phyloP scores from a whole-genome alignment of 2,797 vertebrate genomes.

The Yasuhikotakia modesta region DNA sequence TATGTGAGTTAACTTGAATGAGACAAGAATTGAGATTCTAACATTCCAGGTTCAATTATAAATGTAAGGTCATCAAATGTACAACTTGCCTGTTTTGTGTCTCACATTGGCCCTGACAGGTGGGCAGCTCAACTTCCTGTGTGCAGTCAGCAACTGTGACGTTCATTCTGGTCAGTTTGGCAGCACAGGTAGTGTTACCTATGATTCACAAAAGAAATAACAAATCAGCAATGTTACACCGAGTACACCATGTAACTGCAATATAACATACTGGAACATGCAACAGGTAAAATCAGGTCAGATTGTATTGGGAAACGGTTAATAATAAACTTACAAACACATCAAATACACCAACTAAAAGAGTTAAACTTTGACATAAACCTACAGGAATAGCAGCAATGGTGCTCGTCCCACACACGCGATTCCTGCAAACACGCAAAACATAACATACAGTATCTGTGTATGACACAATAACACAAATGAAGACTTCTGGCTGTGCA shows the following conservation, averaged over 20 bases:
- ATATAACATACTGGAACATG: neutral
- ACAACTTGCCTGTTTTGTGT: slow-evolving; percentile 64
- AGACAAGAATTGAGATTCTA: neutral
- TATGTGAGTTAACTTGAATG: too few relatives aligned
- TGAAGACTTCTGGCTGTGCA: neutral
- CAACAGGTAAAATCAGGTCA: neutral
- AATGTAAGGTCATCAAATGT: neutral
- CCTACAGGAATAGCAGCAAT: slow-evolving; percentile 61
- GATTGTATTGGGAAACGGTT: neutral
- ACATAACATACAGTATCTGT: neutral
- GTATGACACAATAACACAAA: neutral
- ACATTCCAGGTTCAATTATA: neutral
- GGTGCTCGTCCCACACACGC: slow-evolving; percentile 56
- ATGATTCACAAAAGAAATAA: neutral
- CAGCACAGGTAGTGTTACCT: slow-evolving; percentile 65
- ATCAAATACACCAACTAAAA: neutral
- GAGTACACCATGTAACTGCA: too few relatives aligned
- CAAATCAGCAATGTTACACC: too few relatives aligned
- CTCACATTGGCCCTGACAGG: slow-evolving; percentile 69
- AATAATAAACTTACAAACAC: too few relatives aligned
- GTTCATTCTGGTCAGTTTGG: slow-evolving; percentile 52
- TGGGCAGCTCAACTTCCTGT: slow-evolving; percentile 56
- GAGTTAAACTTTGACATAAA: neutral
- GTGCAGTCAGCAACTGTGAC: slow-evolving; percentile 61
- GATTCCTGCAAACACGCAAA: slow-evolving; percentile 46